These are phyloP conservation scores for Channa maculata DNA, from an alignment of 2,113 vertebrate species.

Conservation along the genomic window DNA sequence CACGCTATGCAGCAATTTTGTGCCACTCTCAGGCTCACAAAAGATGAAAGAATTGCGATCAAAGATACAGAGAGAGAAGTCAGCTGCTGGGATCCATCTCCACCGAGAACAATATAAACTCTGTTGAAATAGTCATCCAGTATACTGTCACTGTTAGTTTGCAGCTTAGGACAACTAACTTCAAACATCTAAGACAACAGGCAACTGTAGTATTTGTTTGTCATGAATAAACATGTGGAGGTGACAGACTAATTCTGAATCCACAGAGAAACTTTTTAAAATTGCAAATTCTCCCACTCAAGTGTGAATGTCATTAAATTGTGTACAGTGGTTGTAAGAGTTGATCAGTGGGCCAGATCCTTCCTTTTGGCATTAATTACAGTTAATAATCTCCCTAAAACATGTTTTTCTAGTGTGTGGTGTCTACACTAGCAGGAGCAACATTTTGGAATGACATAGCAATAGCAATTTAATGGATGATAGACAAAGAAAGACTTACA, in stretches of 20 bases:
- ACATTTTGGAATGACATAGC: too few relatives aligned
- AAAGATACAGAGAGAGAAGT: slow-evolving; percentile 68
- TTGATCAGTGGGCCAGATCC: too few relatives aligned
- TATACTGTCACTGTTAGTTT: slow-evolving; percentile 50
- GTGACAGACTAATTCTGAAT: too few relatives aligned
- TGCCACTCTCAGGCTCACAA: slow-evolving; percentile 57
- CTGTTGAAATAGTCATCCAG: slow-evolving; percentile 60
- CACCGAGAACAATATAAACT: slow-evolving; percentile 71
- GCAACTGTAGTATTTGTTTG: not conserved
- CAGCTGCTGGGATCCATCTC: slow-evolving; percentile 57
- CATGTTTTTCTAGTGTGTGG: too few relatives aligned
- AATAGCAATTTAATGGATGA: too few relatives aligned
- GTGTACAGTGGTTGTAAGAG: too few relatives aligned
- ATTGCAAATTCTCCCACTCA: not conserved
- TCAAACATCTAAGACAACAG: slow-evolving; percentile 24
- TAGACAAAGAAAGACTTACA: too few relatives aligned
- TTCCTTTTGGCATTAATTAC: too few relatives aligned
- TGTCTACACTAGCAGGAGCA: too few relatives aligned
- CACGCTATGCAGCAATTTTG: slow-evolving; percentile 71
- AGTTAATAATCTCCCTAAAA: too few relatives aligned
- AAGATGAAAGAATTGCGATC: slow-evolving; percentile 80
- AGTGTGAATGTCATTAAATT: too few relatives aligned
- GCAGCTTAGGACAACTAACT: slow-evolving; percentile 34
- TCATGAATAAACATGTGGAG: not conserved
- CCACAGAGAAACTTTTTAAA: not conserved